phyloP scores from a whole-genome alignment of 2,888 invertebrate species.

The Mimas tiliae region DNA sequence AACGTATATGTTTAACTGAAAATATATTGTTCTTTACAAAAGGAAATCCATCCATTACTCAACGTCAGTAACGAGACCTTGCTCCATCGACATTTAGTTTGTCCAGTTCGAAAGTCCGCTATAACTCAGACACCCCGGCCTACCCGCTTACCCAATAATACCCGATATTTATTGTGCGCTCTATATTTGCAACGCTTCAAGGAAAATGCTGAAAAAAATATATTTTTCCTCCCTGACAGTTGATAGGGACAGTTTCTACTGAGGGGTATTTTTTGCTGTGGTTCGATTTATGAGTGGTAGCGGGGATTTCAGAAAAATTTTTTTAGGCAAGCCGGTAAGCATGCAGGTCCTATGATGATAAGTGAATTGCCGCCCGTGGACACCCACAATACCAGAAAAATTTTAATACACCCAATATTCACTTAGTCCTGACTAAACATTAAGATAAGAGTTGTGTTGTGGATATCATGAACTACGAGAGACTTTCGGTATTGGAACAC shows the following conservation, averaged over 20 bases:
- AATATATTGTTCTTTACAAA: neutral
- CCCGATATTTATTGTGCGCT: conserved; percentile 22
- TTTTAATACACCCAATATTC: too few relatives aligned
- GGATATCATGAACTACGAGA: too few relatives aligned
- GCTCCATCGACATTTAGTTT: conserved; percentile 5
- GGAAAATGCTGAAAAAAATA: conserved; percentile 30
- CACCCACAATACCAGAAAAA: too few relatives aligned
- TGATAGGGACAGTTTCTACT: conserved; percentile 31
- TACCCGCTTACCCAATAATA: conserved; percentile 12
- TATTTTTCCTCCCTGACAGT: conserved; percentile 30
- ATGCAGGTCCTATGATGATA: too few relatives aligned
- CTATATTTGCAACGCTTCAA: conserved; percentile 25
- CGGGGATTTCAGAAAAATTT: neutral
- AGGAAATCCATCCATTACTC: conserved; percentile 3
- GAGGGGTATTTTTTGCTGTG: neutral
- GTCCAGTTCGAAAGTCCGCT: neutral
- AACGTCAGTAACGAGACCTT: neutral
- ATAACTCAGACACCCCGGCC: conserved; percentile 13
- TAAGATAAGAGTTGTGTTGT: too few relatives aligned
- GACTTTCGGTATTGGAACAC: too few relatives aligned
- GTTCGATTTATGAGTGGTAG: neutral
- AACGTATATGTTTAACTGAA: too few relatives aligned
- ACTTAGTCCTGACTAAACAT: too few relatives aligned
- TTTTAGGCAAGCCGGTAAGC: neutral
- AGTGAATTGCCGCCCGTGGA: too few relatives aligned